Evolutionary conservation across 2,113 vertebrate genomes (phyloP).

Genomic region (Synodontis membranacea): DNA sequence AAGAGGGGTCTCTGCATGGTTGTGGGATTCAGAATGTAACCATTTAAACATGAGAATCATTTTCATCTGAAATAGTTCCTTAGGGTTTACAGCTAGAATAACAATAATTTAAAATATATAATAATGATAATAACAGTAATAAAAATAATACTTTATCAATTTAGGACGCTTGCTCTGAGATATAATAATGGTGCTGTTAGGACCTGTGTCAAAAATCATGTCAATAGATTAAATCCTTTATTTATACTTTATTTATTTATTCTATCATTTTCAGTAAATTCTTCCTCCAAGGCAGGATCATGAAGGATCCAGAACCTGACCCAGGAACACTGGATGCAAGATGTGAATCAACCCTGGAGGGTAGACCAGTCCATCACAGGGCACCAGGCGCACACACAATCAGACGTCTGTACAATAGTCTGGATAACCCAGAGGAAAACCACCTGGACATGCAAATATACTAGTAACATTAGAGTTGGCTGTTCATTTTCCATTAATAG

Average conservation of each 20-base stretch:
- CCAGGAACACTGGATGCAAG: neutral
- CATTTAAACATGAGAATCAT: neutral
- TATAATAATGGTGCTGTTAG: neutral
- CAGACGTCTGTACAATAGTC: neutral
- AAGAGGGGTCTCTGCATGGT: neutral
- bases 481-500: neutral
- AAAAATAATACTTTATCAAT: neutral
- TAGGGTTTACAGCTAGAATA: constrained; percentile 3
- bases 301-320: neutral
- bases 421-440: neutral
- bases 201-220: neutral
- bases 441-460: neutral
- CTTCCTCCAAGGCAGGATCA: neutral
- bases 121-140: too few relatives aligned
- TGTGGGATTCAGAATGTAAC: neutral
- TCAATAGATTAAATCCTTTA: neutral
- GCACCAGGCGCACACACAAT: neutral
- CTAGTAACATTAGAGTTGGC: neutral
- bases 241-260: neutral
- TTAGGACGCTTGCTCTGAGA: neutral
- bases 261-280: neutral
- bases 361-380: neutral
- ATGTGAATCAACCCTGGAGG: neutral
- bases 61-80: neutral
- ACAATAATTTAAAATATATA: neutral